Evolutionary conservation across 2,888 invertebrate species (phyloP).

Genomic region (Bhutanitis thaidina): DNA sequence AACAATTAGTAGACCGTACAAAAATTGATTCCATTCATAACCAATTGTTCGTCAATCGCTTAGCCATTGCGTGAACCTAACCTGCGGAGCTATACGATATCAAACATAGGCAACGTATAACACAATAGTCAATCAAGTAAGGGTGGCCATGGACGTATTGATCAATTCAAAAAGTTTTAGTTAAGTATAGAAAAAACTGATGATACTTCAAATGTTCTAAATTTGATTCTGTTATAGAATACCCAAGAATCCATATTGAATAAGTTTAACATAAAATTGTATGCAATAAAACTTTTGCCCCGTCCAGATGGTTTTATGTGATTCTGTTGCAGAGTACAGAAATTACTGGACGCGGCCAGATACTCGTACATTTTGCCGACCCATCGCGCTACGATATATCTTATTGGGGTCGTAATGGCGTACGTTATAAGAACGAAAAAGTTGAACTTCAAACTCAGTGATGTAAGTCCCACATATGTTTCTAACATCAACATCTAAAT

Average conservation of each 20-base stretch:
- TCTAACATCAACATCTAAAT: no score
- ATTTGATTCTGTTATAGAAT: not conserved
- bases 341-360: conserved; percentile 68
- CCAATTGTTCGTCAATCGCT: no score
- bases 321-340: conserved; percentile 61
- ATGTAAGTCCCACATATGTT: conserved; percentile 44
- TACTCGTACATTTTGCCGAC: conserved; percentile 78
- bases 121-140: no score
- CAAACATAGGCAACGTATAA: no score
- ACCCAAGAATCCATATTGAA: not conserved
- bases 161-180: no score
- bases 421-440: conserved; percentile 67
- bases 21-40: no score
- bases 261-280: not conserved
- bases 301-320: not conserved
- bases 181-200: no score
- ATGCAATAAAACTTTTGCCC: not conserved
- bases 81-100: no score
- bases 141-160: no score
- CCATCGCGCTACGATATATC: conserved; percentile 77
- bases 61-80: no score
- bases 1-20: no score
- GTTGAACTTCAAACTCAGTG: conserved; percentile 53
- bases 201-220: no score
- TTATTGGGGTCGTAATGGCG: conserved; percentile 77